Evolutionary conservation across 2,888 invertebrate species (phyloP), one percentile per base, ranked within the genome.

Genomic region (Dimorphilus gyrociliatus): DNA sequence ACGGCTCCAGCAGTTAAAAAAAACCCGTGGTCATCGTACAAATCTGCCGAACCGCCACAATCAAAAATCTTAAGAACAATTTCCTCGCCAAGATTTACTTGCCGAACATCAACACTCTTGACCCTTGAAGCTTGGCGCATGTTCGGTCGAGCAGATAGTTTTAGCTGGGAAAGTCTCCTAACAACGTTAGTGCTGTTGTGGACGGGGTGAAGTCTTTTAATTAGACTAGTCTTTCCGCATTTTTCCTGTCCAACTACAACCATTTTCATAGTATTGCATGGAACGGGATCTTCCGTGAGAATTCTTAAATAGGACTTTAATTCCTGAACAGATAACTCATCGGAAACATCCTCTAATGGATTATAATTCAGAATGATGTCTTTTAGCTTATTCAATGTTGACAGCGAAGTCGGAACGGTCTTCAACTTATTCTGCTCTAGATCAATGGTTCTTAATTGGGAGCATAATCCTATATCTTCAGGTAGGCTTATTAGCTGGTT

Each of bases 21-120:
- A 33, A 42, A 42, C n/a, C 35, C 36, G 25, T 42, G 42, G 5
- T 38, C 41, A 23, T 42, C 42, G 33, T 42, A 41, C 29, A 42
- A 42, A 25, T 42, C 42, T n/a, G 39, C 42, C 30, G 40, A 38
- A 6, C 42, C 42, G 16, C 42, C 40, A 23, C 42, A 42, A 33
- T 42, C 42, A 25, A 42, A 42, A 21, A 40, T 41, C 25, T 37
- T 25, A 8, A 39, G 27, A 17, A 39, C 37, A 10, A 37, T 16
- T 17, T 37, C 40, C 12, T 34, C n/a, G n/a, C n/a, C 37, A 27
- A 42, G 26, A 6, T 34, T 18, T 16, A 42, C 36, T 27, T 40
- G 38, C 18, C 27, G 29, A n/a, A 39, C 16, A n/a, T 36, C 38
- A 6, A 39, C 26, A 1, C 39, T 38, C 6, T 29, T 23, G 5